A percentile compares a stretch with the other conserved stretches of the same genome.
Conservation (phyloP, 1,140 invertebrate species). For the Paraescarpia echinospica region DNA sequence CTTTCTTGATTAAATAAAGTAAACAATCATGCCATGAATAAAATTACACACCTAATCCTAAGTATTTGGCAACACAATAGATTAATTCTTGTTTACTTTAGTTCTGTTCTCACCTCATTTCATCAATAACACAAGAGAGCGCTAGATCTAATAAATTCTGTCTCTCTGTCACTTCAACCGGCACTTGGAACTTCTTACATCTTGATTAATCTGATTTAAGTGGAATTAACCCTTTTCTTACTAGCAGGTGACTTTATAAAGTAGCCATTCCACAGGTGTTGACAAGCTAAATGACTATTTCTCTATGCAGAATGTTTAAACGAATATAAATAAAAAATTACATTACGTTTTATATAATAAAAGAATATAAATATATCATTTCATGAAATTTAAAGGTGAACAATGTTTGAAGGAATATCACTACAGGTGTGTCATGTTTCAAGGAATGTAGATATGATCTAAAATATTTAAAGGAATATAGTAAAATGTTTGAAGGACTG, state of each 20-base stretch:
- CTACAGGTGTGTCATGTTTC: not conserved
- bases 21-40: not conserved
- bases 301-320: too few species aligned
- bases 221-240: not conserved
- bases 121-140: not conserved
- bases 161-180: not conserved
- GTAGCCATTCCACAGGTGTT: not conserved
- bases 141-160: not conserved
- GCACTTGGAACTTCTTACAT: not conserved
- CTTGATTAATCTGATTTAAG: not conserved
- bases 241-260: not conserved
- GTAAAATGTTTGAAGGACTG: not conserved
- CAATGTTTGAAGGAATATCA: not conserved
- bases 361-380: not conserved
- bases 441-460: not conserved
- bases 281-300: not conserved
- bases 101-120: not conserved
- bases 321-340: too few species aligned
- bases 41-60: not conserved
- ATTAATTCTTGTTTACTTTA: not conserved
- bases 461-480: not conserved
- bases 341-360: too few species aligned
- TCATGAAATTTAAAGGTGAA: not conserved
- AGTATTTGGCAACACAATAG: not conserved
- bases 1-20: not conserved